Base-by-base conservation (phyloP, 2,888 invertebrate species). In the Gymnosoma rotundatum region DNA sequence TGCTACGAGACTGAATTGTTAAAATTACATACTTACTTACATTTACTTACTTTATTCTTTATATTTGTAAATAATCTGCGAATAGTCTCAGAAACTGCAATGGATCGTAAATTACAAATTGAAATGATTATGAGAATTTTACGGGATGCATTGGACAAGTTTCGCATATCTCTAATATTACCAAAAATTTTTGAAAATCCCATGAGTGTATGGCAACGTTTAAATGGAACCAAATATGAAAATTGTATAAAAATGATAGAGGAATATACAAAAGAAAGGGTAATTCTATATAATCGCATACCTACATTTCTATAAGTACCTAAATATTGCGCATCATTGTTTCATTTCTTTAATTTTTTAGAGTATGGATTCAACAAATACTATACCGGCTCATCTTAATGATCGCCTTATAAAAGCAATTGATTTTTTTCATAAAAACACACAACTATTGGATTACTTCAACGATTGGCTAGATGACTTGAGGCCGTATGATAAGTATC, bases 51-150 rank as follows among this genome's bases (percentile, higher is more conserved):
- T 42, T 42, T 42, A 12, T 42, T 12, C 1, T 42, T 42, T 12
- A 42, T 42, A 1, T 42, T 12, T 9, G 10, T 42, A 12, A 12
- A 42, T 42, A 42, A 12, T 12, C 10, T 12, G 7, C 1, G 12
- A 42, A 12, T 2, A 42, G 12, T 12, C 42, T 42, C 12, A 6
- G 12, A 73, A 69, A 60, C 67, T 85, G 21, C 89, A 18, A 83
- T 87, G 67, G 88, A 88, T 79, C 87, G 87, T 14, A 66, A 66
- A 18, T 87, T 86, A 7, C 86, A 89, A 58, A 85, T 87, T 6
- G 86, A 87, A 21, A 87, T 88, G 54, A 87, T 89, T 58, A n/a
- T 88, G 9, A 79, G 87, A 8, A 87, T 88, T 36, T 74, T 89
- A 9, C 80, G 86, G 1, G 83, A 85, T 16, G 86, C 87, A 7